A percentile compares a stretch with the other conserved stretches of the same genome.
Evolutionary conservation across 2,888 invertebrate species (phyloP).

Genomic region (Mythimna pallens): DNA sequence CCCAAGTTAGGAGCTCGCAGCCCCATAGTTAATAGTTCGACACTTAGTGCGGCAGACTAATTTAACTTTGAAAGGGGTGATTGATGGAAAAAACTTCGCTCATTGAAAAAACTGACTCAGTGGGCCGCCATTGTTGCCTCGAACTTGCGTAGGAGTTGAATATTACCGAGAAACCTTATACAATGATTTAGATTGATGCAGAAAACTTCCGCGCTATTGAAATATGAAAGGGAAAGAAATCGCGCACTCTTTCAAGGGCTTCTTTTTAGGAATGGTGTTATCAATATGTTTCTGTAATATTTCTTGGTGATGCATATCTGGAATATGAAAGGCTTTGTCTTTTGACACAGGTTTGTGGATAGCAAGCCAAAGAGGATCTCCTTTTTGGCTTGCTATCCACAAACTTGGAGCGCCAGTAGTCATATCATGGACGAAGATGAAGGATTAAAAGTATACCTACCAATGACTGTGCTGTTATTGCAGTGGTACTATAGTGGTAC

Average conservation of each 20-base stretch:
- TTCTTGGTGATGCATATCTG: neutral
- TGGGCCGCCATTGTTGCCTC: conserved; percentile 43
- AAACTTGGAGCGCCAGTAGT: too few relatives aligned
- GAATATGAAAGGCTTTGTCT: neutral
- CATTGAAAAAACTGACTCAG: conserved; percentile 59
- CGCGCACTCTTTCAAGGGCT: neutral
- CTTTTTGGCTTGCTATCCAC: too few relatives aligned
- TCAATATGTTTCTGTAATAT: neutral
- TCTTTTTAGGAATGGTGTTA: neutral
- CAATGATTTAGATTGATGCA: conserved; percentile 48
- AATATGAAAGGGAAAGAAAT: conserved; percentile 5
- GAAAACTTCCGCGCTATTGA: conserved; percentile 28
- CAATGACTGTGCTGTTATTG: too few relatives aligned
- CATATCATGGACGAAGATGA: too few relatives aligned
- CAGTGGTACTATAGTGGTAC: too few relatives aligned
- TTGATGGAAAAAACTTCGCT: conserved; percentile 62
- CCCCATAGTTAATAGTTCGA: conserved; percentile 62
- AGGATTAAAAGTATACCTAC: too few relatives aligned
- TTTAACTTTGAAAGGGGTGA: conserved; percentile 67
- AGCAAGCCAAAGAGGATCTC: too few relatives aligned
- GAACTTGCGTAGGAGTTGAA: conserved; percentile 54
- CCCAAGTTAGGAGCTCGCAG: neutral
- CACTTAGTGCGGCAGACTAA: conserved; percentile 60
- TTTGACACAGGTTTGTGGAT: neutral
- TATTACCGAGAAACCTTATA: conserved; percentile 46